phyloP scores from a whole-genome alignment of 2,888 invertebrate genomes.

The Clusia tigrina region DNA sequence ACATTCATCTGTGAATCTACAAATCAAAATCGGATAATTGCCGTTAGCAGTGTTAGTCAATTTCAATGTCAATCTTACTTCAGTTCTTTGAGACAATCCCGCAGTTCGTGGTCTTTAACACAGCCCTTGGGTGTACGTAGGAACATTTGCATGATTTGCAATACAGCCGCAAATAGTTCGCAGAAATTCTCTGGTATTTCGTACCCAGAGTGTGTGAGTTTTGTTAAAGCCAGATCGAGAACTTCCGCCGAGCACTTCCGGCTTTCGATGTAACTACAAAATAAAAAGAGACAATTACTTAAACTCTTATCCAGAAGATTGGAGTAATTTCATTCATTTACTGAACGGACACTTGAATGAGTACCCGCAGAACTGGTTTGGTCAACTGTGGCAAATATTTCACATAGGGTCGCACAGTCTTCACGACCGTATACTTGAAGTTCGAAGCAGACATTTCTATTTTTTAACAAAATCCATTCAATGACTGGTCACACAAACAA shows the following conservation, averaged over 20 bases:
- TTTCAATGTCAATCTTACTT: slow-evolving; percentile 52
- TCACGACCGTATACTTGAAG: no score
- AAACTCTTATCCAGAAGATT: no score
- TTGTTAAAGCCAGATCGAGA: slow-evolving; percentile 61
- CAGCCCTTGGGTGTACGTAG: slow-evolving; percentile 64
- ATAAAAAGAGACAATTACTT: no score
- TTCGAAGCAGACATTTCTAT: no score
- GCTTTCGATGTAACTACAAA: slow-evolving; percentile 63
- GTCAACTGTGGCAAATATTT: no score
- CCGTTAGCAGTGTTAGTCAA: neutral
- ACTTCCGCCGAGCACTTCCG: slow-evolving; percentile 62
- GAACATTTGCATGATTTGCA: slow-evolving; percentile 66
- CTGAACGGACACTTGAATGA: no score
- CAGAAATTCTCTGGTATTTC: slow-evolving; percentile 65
- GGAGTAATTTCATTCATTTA: no score
- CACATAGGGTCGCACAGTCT: no score
- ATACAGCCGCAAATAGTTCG: slow-evolving; percentile 66
- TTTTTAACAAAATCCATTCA: no score
- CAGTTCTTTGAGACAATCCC: slow-evolving; percentile 65
- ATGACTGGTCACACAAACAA: no score
- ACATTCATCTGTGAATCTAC: slow-evolving; percentile 65
- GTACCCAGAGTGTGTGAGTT: slow-evolving; percentile 61
- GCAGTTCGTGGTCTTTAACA: slow-evolving; percentile 65
- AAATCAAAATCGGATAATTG: neutral
- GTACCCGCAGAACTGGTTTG: no score